Evolutionary conservation across 1,140 invertebrate species (phyloP).

Genomic region (Drosophila subpulchrella): DNA sequence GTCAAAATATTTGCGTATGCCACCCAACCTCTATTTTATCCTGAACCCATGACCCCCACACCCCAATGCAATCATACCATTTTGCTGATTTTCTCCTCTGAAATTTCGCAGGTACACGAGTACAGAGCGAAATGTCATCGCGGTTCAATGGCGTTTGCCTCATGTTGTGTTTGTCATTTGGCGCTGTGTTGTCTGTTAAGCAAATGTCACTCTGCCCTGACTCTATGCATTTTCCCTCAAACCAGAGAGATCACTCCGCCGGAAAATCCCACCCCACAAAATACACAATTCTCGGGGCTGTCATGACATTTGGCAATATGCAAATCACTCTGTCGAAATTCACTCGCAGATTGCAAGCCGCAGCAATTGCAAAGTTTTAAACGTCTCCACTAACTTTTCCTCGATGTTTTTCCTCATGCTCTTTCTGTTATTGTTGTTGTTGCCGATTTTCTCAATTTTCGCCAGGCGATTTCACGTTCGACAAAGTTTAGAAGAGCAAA

Average conservation of each 20-base stretch:
- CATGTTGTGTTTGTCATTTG: constrained; percentile 70
- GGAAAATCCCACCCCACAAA: constrained; percentile 10
- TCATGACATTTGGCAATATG: constrained; percentile 72
- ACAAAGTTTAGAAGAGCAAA: constrained; percentile 81
- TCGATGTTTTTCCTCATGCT: constrained; percentile 2
- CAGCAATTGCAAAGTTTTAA: constrained; percentile 64
- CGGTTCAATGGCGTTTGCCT: constrained; percentile 68
- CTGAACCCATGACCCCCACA: background rate
- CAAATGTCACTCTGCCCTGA: constrained; percentile 59
- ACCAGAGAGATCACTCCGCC: background rate
- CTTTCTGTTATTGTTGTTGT: constrained; percentile 18
- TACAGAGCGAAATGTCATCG: constrained; percentile 68
- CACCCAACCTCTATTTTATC: constrained; percentile 29
- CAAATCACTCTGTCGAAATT: constrained; percentile 55
- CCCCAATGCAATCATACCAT: background rate
- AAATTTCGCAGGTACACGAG: constrained; percentile 26
- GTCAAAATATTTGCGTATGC: constrained; percentile 76
- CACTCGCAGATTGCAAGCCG: constrained; percentile 29
- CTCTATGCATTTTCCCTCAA: constrained; percentile 25
- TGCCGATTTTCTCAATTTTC: constrained; percentile 73
- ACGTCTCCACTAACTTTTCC: constrained; percentile 53
- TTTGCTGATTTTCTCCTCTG: background rate
- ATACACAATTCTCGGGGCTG: constrained; percentile 44
- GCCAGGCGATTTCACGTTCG: constrained; percentile 80
- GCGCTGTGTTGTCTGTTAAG: constrained; percentile 56